Evolutionary conservation across 1,140 invertebrate genomes (phyloP).

Genomic region (Globodera rostochiensis): DNA sequence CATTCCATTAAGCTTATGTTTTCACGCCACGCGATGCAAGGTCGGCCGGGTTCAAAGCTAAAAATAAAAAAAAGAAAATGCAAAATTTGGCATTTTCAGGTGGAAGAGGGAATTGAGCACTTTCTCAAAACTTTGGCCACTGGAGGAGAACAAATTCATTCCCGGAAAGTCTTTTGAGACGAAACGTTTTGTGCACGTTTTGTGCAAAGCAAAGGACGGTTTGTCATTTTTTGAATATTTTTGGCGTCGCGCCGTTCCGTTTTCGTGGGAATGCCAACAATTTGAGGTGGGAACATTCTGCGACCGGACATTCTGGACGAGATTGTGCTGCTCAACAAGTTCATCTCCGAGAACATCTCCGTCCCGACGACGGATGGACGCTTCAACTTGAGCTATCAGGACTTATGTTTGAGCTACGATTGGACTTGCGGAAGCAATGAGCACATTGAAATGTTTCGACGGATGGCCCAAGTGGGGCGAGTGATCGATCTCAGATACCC

Average conservation of each 20-base stretch:
- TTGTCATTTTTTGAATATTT: no score
- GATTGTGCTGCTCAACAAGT: conserved; percentile 60
- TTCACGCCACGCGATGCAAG: conserved; percentile 62
- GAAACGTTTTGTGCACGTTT: conserved; percentile 63
- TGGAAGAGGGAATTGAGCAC: conserved; percentile 60
- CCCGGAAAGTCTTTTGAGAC: conserved; percentile 65
- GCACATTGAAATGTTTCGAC: conserved; percentile 57
- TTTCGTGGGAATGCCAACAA: conserved; percentile 34
- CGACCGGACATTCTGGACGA: conserved; percentile 59
- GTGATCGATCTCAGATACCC: conserved; percentile 62
- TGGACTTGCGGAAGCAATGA: conserved; percentile 58
- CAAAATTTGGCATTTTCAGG: conserved; percentile 39
- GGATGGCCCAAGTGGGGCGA: conserved; percentile 59
- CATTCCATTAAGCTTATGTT: conserved; percentile 50
- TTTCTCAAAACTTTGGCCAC: conserved; percentile 62
- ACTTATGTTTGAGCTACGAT: conserved; percentile 62
- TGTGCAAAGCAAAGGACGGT: conserved; percentile 53
- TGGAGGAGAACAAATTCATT: conserved; percentile 65
- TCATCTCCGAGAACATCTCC: conserved; percentile 60
- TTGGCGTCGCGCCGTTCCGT: not conserved
- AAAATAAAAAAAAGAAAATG: conserved; percentile 8
- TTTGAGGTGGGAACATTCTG: conserved; percentile 53
- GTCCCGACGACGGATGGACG: conserved; percentile 59
- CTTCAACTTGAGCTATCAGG: conserved; percentile 63
- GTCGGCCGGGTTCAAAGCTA: conserved; percentile 33